A percentile compares a stretch with the other conserved stretches of the same genome.
Evolutionary conservation across 2,888 invertebrate species (phyloP).

Genomic region (Melanophora roralis): DNA sequence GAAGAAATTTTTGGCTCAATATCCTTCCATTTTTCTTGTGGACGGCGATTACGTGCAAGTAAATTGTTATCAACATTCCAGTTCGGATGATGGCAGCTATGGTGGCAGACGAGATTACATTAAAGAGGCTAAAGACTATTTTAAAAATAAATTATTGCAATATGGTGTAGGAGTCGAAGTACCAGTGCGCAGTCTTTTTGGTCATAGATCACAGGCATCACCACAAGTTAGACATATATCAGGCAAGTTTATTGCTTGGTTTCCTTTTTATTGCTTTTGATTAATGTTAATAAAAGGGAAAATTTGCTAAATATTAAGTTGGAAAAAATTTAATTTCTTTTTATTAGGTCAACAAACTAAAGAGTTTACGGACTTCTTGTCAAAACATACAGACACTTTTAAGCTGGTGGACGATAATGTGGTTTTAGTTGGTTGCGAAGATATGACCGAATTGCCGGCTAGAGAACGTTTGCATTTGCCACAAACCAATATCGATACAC

Average conservation of each 20-base stretch:
- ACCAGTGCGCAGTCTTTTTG: conserved; percentile 96
- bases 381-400: conserved; percentile 90
- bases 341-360: conserved; percentile 88
- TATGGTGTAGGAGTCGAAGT: conserved; percentile 98
- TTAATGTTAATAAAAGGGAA: no score
- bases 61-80: conserved; percentile 86
- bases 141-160: conserved; percentile 94
- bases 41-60: conserved; percentile 94
- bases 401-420: conserved; percentile 91
- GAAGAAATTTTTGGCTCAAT: conserved; percentile 96
- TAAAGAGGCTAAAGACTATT: conserved; percentile 98
- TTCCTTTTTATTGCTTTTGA: no score
- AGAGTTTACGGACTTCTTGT: conserved; percentile 93
- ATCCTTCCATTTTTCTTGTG: conserved; percentile 96
- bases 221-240: conserved; percentile 98
- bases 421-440: conserved; percentile 85
- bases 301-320: no score
- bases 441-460: conserved; percentile 83
- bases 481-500: conserved; percentile 88
- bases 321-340: not conserved
- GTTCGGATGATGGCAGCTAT: conserved; percentile 79
- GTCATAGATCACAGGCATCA: conserved; percentile 97
- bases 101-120: conserved; percentile 91
- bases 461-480: conserved; percentile 83
- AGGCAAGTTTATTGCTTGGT: conserved; percentile 74